phyloP scores from a whole-genome alignment of 2,113 vertebrate species.

The Atrichornis clamosus region DNA sequence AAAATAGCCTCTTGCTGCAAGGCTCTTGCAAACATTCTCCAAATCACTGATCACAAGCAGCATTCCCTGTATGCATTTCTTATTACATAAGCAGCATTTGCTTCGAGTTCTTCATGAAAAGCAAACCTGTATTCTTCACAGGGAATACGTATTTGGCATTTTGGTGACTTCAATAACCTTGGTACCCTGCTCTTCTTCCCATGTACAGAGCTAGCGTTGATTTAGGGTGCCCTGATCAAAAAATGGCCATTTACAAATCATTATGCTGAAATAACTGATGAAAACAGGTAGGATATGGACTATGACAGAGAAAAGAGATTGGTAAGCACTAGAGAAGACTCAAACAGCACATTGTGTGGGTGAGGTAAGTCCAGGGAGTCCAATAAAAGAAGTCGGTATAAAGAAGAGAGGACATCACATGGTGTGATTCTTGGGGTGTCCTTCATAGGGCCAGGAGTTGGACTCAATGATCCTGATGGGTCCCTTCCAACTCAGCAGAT shows the following conservation, averaged over 20 bases:
- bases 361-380: background rate
- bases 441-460: background rate
- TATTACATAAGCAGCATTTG: background rate
- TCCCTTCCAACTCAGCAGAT: background rate
- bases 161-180: background rate
- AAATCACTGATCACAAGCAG: background rate
- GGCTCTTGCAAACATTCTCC: background rate
- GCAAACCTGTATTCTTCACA: background rate
- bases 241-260: background rate
- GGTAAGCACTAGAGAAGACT: background rate
- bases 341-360: background rate
- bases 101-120: background rate
- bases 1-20: background rate
- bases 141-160: background rate
- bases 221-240: background rate
- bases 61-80: background rate
- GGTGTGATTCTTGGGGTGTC: rapidly evolving
- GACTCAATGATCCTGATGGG: background rate
- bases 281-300: background rate
- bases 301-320: background rate
- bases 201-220: background rate
- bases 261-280: background rate
- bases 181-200: background rate
- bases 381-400: background rate
- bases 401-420: background rate